Evolutionary conservation across 2,797 vertebrate species (phyloP).

Genomic region (Heliangelus exortis): DNA sequence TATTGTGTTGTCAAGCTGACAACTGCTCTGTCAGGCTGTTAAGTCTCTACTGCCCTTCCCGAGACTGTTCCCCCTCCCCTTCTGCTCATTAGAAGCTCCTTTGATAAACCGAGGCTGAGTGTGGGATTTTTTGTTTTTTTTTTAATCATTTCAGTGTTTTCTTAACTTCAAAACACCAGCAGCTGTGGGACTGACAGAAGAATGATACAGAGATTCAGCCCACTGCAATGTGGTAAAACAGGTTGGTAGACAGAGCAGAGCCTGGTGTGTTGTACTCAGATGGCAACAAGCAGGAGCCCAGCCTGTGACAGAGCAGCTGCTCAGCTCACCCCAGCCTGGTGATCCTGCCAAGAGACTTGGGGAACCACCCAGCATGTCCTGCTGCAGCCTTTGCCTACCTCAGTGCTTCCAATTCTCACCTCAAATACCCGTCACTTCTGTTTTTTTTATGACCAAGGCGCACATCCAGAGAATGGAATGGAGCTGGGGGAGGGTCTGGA

Average conservation of each 20-base stretch:
- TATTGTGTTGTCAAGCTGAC: slow-evolving; percentile 4
- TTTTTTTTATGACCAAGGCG: background rate
- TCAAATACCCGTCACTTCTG: background rate
- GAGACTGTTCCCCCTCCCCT: background rate
- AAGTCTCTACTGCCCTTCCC: slow-evolving; percentile 41
- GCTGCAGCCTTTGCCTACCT: background rate
- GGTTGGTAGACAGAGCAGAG: background rate
- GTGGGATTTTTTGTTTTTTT: background rate
- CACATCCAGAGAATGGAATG: no score
- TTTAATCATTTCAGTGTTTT: slow-evolving; percentile 45
- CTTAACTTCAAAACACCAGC: slow-evolving; percentile 31
- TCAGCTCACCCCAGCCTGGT: background rate
- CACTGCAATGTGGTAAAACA: rapidly evolving
- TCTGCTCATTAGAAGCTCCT: slow-evolving; percentile 37
- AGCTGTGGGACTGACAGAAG: background rate
- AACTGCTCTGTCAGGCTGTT: slow-evolving; percentile 26
- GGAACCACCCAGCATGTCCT: background rate
- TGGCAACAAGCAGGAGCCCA: background rate
- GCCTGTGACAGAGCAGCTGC: background rate
- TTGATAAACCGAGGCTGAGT: slow-evolving; percentile 8
- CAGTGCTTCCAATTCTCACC: background rate
- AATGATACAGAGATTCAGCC: background rate
- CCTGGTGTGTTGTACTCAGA: rapidly evolving
- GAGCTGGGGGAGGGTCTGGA: no score
- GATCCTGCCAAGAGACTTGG: rapidly evolving